A percentile compares a stretch with the other conserved stretches of the same genome.
phyloP scores from a whole-genome alignment of 1,140 invertebrate genomes.

The Drosophila pachea region DNA sequence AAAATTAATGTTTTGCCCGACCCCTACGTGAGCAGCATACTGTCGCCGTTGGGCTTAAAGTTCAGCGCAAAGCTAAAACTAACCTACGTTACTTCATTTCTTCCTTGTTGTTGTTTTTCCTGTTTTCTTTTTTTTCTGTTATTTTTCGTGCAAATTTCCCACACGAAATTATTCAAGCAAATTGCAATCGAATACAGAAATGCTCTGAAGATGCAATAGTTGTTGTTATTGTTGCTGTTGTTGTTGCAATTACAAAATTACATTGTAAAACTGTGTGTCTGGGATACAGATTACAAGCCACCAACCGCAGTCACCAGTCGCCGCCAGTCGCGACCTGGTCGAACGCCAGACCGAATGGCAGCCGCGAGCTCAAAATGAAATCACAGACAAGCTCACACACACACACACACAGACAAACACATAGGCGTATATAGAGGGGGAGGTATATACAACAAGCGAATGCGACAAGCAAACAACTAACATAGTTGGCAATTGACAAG shows the following conservation, averaged over 20 bases:
- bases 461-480: constrained; percentile 38
- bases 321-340: constrained; percentile 42
- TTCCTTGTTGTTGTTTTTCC: too few relatives aligned
- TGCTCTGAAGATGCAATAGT: constrained; percentile 45
- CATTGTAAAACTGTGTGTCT: constrained; percentile 65
- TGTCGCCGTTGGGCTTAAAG: constrained; percentile 9
- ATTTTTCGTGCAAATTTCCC: constrained; percentile 48
- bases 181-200: constrained; percentile 36
- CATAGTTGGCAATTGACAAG: constrained; percentile 39
- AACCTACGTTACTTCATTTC: background rate
- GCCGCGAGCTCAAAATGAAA: constrained; percentile 53
- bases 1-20: background rate
- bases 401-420: constrained; percentile 14
- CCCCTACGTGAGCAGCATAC: constrained; percentile 20
- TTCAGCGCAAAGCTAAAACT: constrained; percentile 14
- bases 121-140: too few relatives aligned
- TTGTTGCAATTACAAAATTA: constrained; percentile 71
- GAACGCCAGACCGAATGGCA: constrained; percentile 40
- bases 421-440: too few relatives aligned
- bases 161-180: constrained; percentile 44
- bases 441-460: background rate
- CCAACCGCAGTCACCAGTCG: constrained; percentile 49
- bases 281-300: constrained; percentile 62
- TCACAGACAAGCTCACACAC: constrained; percentile 24
- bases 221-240: constrained; percentile 36